Evolutionary conservation across 1,140 invertebrate genomes (phyloP).

Genomic region (Drosophila pandora): DNA sequence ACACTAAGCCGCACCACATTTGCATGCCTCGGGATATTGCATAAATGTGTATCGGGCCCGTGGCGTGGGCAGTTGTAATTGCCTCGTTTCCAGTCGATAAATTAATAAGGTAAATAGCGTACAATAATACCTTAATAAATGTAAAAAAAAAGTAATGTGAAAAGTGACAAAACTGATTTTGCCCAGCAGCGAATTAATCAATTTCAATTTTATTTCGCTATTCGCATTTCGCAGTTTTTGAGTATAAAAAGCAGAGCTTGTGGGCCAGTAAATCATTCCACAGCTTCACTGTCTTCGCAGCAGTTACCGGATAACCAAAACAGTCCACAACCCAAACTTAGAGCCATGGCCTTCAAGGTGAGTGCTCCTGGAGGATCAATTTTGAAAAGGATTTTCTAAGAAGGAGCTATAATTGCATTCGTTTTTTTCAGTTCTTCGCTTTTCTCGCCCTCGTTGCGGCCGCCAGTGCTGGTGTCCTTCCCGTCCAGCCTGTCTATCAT

Average conservation of each 20-base stretch:
- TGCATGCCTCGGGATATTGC: conserved; percentile 61
- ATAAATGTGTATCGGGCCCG: conserved; percentile 50
- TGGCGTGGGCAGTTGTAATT: conserved; percentile 49
- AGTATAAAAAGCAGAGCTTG: conserved; percentile 62
- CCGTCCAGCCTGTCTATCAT: conserved; percentile 65
- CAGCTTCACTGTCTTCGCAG: conserved; percentile 55
- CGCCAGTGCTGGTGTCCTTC: conserved; percentile 64
- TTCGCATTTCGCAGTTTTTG: conserved; percentile 30
- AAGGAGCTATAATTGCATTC: not conserved
- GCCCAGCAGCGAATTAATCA: conserved; percentile 47
- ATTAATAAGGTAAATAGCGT: conserved; percentile 43
- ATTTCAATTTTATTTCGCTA: conserved; percentile 58
- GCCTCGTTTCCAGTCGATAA: conserved; percentile 47
- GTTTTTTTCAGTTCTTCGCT: conserved; percentile 50
- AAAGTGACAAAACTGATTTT: conserved; percentile 70
- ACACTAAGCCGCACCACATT: conserved; percentile 70
- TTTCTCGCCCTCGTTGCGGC: conserved; percentile 66
- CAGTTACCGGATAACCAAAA: conserved; percentile 53
- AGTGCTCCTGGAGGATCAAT: conserved; percentile 5
- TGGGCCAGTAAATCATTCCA: conserved; percentile 70
- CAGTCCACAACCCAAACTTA: conserved; percentile 25
- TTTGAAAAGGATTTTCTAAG: not conserved
- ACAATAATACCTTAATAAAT: conserved; percentile 24
- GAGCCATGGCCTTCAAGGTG: conserved; percentile 75
- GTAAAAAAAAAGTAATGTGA: conserved; percentile 18